Evolutionary conservation across 1,140 invertebrate species (phyloP), one percentile per base, ranked within the genome.

Genomic region (Amphibalanus amphitrite): DNA sequence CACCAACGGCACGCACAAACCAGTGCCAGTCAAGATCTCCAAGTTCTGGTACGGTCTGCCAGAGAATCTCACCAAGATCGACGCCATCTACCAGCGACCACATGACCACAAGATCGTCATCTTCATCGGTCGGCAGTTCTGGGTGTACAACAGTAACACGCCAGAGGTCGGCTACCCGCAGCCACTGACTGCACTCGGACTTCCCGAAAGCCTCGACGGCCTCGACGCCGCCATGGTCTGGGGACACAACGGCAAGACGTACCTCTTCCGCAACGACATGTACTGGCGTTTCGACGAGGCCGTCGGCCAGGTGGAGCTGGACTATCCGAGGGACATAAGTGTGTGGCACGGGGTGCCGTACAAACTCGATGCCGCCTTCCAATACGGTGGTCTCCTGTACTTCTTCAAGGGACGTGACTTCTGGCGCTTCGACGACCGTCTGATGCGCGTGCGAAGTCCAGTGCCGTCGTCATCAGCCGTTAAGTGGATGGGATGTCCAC

Each of bases 401-500:
- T 97, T 98, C 83, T 96, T 98, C 82, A 95, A 96, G 83, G 92
- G 88, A 0, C 89, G 89, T 79, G 85, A 87, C 25, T 97, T 89
- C 79, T 97, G 92, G 92, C 88, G 93, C 79, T 97, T 97, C 80
- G 89, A 97, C 79, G 94, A 97, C 78, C 79, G 86, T 28, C 83
- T 85, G 71, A 96, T 97, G 93, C 83, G 83, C 74, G 90, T 93
- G 0, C 87, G 87, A 69, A 86, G 88, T 74, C 83, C 86, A 59
- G 83, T 82, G 69, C 88, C 88, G 65, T 85, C 84, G 71, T 79
- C 84, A 0, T 92, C 90, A 0, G 88, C 88, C 0, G 85, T 85
- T 20, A 87, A 87, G 78, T 94, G 91, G 91, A 91, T 93, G 89
- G 86, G 86, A 29, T 95, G 92, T 78, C 83, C 86, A 20, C 47